Evolutionary conservation across 1,140 invertebrate genomes (phyloP), one percentile per base, ranked within the genome.

Genomic region (Ceratina japonica): DNA sequence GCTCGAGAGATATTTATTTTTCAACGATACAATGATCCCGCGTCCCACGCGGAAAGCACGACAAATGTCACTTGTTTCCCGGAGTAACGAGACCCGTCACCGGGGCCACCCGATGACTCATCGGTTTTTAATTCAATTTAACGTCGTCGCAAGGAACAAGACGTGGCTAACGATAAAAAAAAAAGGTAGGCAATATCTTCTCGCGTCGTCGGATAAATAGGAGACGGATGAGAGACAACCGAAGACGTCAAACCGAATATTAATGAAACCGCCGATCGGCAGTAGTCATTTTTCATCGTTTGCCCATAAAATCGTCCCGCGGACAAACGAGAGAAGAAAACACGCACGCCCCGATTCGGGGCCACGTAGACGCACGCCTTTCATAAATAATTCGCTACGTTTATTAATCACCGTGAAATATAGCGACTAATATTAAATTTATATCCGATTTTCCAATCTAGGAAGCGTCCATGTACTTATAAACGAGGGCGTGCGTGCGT

Each of bases 1-100:
- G 37, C 37, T 37, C 37, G 20, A 18, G 15, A 5, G 4, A 16
- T 4, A 69, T 58, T 69, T 69, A 69, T 58, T 69, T 58, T 69
- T 69, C 52, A 37, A 2, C 15, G 16, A 58, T 10, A 13, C 52
- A 37, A 58, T 15, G 52, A 69, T 58, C 16, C 52, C 52, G 1
- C 66, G 24, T 18, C 8, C 15, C 52, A 44, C 37, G 37, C 5
- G 10, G 37, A 44, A 44, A 44, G 37, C 37, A 44, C 5, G 52
- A 54, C 18, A 54, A 54, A 54, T 49, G 15, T 65, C n/a, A 44
- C 37, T 44, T 44, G 37, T 44, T 44, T 44, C 51, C 22, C 16
- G 31, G 16, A 61, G 1, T 16, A 49, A 61, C 20, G 5, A 37
- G 56, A 49, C 10, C n/a, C 56, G 20, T 8, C 3, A 49, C 12